Evolutionary conservation across 2,113 vertebrate genomes (phyloP), one percentile per base, ranked within the genome.

Genomic region (Poicephalus gulielmi): DNA sequence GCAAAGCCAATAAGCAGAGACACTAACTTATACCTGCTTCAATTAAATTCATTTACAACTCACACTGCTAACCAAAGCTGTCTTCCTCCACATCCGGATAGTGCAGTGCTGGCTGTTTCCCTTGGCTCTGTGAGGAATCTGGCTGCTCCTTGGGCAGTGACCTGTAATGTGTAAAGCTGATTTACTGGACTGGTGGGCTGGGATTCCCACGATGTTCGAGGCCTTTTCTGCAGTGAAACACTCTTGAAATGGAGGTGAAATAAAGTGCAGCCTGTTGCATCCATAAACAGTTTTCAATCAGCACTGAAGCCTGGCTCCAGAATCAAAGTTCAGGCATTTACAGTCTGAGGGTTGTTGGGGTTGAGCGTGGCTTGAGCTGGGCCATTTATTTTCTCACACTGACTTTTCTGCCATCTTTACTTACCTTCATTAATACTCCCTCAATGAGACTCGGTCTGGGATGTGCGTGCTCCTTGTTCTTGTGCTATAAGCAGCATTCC

Each of bases 101-200:
- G 7, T 55, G 67, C 47, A 16, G 55, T 22, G 19, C 52, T 92
- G 57, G 62, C 44, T 6, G 20, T 52, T 85, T 85, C 60, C 47
- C 57, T 57, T 23, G 3, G 78, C 57, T 62, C 64, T 0, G 3
- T 0, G 0, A 66, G 63, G 44, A 50, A 9, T 46, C 67, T n/a
- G 70, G 41, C 75, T 74, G 82, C 46, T 70, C 84, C 53, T 52
- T 22, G 52, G 43, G 53, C 64, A 49, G 13, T 6, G 68, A 74
- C 68, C 66, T 89, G 30, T 3, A 8, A 17, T 6, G 20, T 5
- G 57, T 24, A 35, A 49, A 88, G 39, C 44, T 87, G 78, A 90
- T 90, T 86, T 50, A 77, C 16, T n/a, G 63, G 46, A 24, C 44
- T n/a, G 70, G 52, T 22, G 83, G 78, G 74, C 70, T 22, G 33